These are phyloP conservation scores for Cerceris rybyensis DNA, from an alignment of 2,888 invertebrate species.

Conservation along the genomic window DNA sequence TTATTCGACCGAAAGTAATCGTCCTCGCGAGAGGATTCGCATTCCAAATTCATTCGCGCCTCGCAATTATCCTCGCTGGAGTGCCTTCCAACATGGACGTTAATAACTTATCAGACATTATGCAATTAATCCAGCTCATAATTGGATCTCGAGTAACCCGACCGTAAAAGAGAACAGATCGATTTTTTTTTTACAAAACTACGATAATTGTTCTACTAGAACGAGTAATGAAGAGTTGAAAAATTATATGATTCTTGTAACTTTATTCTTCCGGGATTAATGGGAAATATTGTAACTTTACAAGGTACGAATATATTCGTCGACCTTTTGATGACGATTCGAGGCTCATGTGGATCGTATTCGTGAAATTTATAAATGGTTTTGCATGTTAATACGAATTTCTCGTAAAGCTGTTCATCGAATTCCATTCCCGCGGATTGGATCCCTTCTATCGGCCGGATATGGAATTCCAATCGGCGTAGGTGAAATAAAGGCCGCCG, in stretches of 20 bases:
- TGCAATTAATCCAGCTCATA: neutral
- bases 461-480: neutral
- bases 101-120: neutral
- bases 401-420: conserved; percentile 8
- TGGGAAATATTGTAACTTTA: too few species aligned
- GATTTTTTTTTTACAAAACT: too few species aligned
- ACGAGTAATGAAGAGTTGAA: too few species aligned
- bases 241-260: too few species aligned
- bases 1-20: neutral
- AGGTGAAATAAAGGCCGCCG: neutral
- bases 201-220: too few species aligned
- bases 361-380: conserved; percentile 23
- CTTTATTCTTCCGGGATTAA: too few species aligned
- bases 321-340: conserved; percentile 28
- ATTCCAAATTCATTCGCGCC: neutral
- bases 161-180: too few species aligned
- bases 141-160: too few species aligned
- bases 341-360: neutral
- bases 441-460: conserved; percentile 7
- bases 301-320: conserved; percentile 15
- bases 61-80: too few species aligned
- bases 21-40: neutral
- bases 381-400: conserved; percentile 33
- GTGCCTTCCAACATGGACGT: neutral
- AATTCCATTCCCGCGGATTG: conserved; percentile 3